phyloP scores from a whole-genome alignment of 2,113 vertebrate species.

The Aythya baeri region DNA sequence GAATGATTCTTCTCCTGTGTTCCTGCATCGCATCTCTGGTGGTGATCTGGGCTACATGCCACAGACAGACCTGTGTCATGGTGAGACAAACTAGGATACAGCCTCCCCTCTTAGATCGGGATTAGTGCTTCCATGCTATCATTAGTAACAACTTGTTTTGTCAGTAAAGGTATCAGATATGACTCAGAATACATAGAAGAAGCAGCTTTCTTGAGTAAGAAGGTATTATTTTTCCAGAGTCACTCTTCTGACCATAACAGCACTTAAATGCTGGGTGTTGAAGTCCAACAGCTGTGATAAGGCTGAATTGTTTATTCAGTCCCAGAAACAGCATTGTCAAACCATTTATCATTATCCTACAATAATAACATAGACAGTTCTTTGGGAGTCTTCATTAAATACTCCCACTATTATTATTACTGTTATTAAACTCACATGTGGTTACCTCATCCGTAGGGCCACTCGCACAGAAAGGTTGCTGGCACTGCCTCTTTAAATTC shows the following conservation, averaged over 20 bases:
- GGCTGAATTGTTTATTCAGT: slow-evolving; percentile 32
- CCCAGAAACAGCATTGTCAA: slow-evolving; percentile 4
- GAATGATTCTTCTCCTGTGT: not conserved
- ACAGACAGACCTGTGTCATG: not conserved
- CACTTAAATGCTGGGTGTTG: not conserved
- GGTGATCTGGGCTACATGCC: rapidly evolving
- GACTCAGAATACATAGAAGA: not conserved
- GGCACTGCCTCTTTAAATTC: slow-evolving; percentile 43
- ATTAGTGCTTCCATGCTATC: not conserved
- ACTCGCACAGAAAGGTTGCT: not conserved
- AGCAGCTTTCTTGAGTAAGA: not conserved
- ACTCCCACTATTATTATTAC: not conserved
- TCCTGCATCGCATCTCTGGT: not conserved
- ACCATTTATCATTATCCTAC: not conserved
- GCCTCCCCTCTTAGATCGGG: not conserved
- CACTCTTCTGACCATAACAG: slow-evolving; percentile 12
- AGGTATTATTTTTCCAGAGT: slow-evolving; percentile 23
- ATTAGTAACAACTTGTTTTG: not conserved
- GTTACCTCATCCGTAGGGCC: not conserved
- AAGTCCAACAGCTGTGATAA: slow-evolving; percentile 4
- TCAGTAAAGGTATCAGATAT: not conserved
- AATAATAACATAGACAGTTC: not conserved
- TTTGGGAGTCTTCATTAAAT: slow-evolving; percentile 10
- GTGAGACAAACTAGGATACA: not conserved
- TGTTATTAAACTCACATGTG: not conserved